Conservation (phyloP, 30 jellyfish, hydroid and myxozoan species). For the Rhopilema esculentum region DNA sequence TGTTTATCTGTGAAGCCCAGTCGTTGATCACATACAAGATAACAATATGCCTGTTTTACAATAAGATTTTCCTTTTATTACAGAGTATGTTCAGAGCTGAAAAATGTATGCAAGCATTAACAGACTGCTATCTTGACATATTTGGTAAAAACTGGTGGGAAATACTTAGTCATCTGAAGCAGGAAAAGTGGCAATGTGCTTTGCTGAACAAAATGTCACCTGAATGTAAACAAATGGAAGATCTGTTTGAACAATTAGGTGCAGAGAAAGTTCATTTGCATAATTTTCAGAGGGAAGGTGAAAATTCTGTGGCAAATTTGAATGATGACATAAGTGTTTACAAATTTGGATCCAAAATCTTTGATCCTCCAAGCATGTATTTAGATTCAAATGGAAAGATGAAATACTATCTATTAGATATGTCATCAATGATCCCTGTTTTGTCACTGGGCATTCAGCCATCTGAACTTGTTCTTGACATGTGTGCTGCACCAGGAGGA, state of each 20-base stretch:
- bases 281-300: background rate
- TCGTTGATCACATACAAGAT: too few species aligned
- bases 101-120: constrained; percentile 18
- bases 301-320: background rate
- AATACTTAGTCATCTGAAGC: background rate
- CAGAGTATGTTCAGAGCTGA: background rate
- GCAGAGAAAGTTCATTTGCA: background rate
- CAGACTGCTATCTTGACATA: background rate
- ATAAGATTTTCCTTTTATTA: background rate
- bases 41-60: background rate
- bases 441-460: constrained; percentile 55
- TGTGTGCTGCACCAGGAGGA: constrained; percentile 92
- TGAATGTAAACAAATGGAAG: background rate
- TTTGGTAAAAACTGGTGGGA: constrained; percentile 45
- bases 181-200: constrained; percentile 28
- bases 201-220: constrained; percentile 6
- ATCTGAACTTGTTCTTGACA: constrained; percentile 64
- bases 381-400: constrained; percentile 13
- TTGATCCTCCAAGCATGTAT: background rate
- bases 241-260: background rate
- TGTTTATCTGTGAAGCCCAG: too few species aligned
- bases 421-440: constrained; percentile 76
- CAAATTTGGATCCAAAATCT: background rate
- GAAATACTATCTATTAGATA: constrained; percentile 69
- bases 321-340: background rate